phyloP scores from a whole-genome alignment of 1,140 invertebrate species.

The Apis florea region DNA sequence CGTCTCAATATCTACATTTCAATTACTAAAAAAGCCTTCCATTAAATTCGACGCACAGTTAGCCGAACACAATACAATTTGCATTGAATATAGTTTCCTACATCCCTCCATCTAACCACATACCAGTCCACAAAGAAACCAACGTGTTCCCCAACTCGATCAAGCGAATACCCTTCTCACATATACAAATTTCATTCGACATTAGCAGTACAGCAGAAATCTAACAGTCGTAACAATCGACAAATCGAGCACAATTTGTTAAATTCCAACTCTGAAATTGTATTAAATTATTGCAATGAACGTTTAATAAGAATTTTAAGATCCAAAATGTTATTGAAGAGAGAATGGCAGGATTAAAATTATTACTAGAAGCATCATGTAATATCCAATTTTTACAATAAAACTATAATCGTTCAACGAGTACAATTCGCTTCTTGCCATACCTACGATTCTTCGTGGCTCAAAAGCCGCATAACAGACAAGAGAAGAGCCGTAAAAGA shows the following conservation, averaged over 20 bases:
- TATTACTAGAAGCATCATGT: too few species aligned
- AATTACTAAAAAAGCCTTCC: background rate
- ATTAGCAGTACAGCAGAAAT: background rate
- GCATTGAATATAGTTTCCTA: slow-evolving; percentile 6
- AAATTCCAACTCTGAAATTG: background rate
- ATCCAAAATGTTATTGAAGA: too few species aligned
- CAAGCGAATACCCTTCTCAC: background rate
- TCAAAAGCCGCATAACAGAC: background rate
- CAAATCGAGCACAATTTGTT: slow-evolving; percentile 13
- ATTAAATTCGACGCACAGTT: background rate
- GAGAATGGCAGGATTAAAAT: too few species aligned
- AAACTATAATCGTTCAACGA: too few species aligned
- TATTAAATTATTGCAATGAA: too few species aligned
- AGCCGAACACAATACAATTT: slow-evolving; percentile 3
- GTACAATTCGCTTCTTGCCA: too few species aligned
- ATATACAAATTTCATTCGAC: background rate
- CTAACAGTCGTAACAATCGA: slow-evolving; percentile 6
- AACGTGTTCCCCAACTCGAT: background rate
- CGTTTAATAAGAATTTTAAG: too few species aligned
- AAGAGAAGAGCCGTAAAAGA: background rate
- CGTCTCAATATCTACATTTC: background rate
- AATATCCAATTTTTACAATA: too few species aligned
- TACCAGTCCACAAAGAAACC: background rate
- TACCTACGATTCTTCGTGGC: too few species aligned
- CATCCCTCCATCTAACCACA: too few species aligned